Percentiles rank a stretch among this genome's conserved stretches.
Evolutionary conservation across 2,113 vertebrate genomes (phyloP).

Genomic region (Salvelinus namaycush): DNA sequence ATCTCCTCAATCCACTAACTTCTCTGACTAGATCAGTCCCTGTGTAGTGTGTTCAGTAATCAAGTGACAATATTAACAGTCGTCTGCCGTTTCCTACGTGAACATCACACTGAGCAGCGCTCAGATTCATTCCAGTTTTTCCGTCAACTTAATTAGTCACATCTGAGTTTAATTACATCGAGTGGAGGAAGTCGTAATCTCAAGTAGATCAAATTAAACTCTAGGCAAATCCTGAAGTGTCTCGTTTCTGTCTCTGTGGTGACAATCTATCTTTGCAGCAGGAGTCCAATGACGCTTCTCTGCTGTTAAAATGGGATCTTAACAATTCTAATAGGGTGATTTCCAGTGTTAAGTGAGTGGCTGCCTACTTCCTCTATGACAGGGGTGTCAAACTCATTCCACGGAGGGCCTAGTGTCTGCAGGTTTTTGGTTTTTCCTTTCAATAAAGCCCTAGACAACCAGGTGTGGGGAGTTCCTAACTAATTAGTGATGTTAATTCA

Average conservation of each 20-base stretch:
- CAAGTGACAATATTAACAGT: constrained; percentile 76
- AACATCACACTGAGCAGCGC: constrained; percentile 49
- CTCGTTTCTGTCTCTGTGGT: constrained; percentile 58
- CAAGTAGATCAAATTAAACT: constrained; percentile 81
- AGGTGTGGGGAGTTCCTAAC: too few species aligned
- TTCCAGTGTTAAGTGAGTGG: constrained; percentile 70
- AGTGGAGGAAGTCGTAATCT: constrained; percentile 79
- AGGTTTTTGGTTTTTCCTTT: too few species aligned
- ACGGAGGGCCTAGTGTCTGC: too few species aligned
- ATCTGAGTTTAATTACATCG: constrained; percentile 79
- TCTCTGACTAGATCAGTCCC: constrained; percentile 24
- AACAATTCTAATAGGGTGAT: too few species aligned
- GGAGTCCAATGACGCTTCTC: constrained; percentile 50
- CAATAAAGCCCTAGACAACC: too few species aligned
- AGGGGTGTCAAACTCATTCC: too few species aligned
- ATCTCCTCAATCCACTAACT: constrained; percentile 1
- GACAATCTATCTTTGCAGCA: constrained; percentile 58
- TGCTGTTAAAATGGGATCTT: constrained; percentile 63
- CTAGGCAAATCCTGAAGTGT: constrained; percentile 74
- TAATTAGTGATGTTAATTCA: too few species aligned
- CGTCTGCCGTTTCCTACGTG: constrained; percentile 28
- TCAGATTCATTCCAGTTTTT: constrained; percentile 54
- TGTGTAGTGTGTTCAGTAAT: constrained; percentile 50
- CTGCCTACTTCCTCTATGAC: constrained; percentile 65
- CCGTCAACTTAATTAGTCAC: constrained; percentile 79